Evolutionary conservation across 2,113 vertebrate species (phyloP), one percentile per base, ranked within the genome.

Genomic region (Labrus mixtus): DNA sequence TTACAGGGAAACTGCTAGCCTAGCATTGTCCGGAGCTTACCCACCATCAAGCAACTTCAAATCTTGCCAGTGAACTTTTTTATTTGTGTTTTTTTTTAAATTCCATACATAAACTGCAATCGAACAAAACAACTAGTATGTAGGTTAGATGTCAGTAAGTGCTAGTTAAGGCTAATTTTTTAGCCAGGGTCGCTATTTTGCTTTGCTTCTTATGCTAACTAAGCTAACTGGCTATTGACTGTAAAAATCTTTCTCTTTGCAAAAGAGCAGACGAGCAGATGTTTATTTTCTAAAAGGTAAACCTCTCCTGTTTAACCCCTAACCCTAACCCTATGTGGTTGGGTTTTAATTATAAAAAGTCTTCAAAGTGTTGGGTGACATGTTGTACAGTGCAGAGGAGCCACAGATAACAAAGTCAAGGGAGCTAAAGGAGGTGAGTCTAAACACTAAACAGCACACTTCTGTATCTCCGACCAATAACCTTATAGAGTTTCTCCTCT

Each of bases 391-490:
- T 8, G 11, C 16, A 65, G 23, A 51, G 69, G 46, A 57, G 2
- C 6, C 22, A 29, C 1, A 17, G 53, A 39, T 11, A 33, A 41
- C 1, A 53, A 22, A 57, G 43, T 53, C 58, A 46, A 53, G 37
- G 23, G 41, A 58, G 46, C 15, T 39, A 55, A 62, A 65, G 19
- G 37, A 63, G 46, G 29, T 56, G 50, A 53, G 13, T 61, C 59
- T 50, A 13, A 59, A 60, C 51, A 29, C 57, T 51, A 22, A 2
- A 68, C 36, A 55, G 45, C 76, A 73, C 66, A 63, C 78, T 33
- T 79, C 58, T 66, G 33, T 61, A 29, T 79, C 53, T 25, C 54
- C 74, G 54, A 53, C 80, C 51, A 68, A 77, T 63, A 61, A 58
- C 41, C 41, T 74, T 51, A 69, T 39, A 25, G 53, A 62, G 58